Percentiles rank a stretch among this genome's conserved stretches.
phyloP scores from a whole-genome alignment of 1,140 invertebrate species.

The Goniozus legneri region DNA sequence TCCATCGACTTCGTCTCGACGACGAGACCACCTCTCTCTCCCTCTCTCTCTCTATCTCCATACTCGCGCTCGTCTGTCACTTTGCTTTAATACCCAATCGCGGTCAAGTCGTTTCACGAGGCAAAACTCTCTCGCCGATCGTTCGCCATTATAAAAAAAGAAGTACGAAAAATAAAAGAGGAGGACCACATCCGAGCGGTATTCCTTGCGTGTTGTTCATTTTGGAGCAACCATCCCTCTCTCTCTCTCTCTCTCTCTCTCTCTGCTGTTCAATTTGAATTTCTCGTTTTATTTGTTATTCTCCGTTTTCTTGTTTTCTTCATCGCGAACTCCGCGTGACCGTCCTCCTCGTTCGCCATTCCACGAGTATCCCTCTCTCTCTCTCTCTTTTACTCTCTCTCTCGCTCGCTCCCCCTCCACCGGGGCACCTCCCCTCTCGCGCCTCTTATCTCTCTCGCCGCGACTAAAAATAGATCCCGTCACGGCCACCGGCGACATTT shows the following conservation, averaged over 20 bases:
- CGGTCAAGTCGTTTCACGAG: too few relatives aligned
- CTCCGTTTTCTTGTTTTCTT: background rate
- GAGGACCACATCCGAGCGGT: too few relatives aligned
- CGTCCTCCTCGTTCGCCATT: too few relatives aligned
- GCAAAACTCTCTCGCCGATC: background rate
- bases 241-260: slow-evolving; percentile 8
- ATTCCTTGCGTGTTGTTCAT: slow-evolving; percentile 5
- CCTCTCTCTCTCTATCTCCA: background rate
- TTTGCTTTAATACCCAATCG: too few relatives aligned
- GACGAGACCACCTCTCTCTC: background rate
- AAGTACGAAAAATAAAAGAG: background rate
- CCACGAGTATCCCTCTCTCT: too few relatives aligned
- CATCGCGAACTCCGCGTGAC: too few relatives aligned
- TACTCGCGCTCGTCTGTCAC: too few relatives aligned
- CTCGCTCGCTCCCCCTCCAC: too few relatives aligned
- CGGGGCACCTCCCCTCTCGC: slow-evolving; percentile 15
- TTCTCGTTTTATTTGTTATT: background rate
- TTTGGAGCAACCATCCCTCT: slow-evolving; percentile 1
- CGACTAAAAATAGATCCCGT: slow-evolving; percentile 52
- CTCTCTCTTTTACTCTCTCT: too few relatives aligned
- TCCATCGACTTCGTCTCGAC: background rate
- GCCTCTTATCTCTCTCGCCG: slow-evolving; percentile 23
- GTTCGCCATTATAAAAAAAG: too few relatives aligned
- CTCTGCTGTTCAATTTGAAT: slow-evolving; percentile 2
- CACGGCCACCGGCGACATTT: slow-evolving; percentile 54